Conservation (phyloP, 2,888 invertebrate genomes). For the Drosophila pseudotakahashii region DNA sequence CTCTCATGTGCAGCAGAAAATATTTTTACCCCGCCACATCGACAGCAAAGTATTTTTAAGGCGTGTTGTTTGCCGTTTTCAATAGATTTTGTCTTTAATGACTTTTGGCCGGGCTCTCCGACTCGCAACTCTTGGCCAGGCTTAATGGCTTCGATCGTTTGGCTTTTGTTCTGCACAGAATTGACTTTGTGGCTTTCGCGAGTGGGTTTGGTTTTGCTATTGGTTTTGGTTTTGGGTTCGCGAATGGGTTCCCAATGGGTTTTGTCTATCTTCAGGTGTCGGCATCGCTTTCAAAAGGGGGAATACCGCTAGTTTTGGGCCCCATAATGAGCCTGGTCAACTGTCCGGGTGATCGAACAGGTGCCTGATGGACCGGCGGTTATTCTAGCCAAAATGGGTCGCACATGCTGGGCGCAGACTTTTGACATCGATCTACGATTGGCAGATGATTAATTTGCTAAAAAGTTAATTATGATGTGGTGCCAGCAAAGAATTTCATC, state of each 20-base stretch:
- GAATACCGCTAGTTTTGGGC: slow-evolving; percentile 34
- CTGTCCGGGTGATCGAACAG: slow-evolving; percentile 41
- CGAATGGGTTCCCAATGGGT: slow-evolving; percentile 7
- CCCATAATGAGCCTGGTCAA: slow-evolving; percentile 40
- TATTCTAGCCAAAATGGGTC: slow-evolving; percentile 30
- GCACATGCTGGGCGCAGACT: slow-evolving; percentile 31
- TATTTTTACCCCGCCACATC: slow-evolving; percentile 23
- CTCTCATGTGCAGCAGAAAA: slow-evolving; percentile 40
- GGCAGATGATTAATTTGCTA: slow-evolving; percentile 12
- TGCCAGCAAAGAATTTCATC: not conserved
- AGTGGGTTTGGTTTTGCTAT: slow-evolving; percentile 33
- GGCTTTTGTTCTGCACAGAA: slow-evolving; percentile 66
- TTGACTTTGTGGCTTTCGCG: slow-evolving; percentile 46
- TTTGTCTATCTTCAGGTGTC: slow-evolving; percentile 31
- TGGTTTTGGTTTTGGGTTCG: slow-evolving; percentile 16
- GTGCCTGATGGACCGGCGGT: slow-evolving; percentile 16
- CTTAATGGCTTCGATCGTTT: slow-evolving; percentile 60
- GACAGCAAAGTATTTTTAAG: slow-evolving; percentile 52
- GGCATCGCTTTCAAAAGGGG: slow-evolving; percentile 33
- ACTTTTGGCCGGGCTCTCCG: slow-evolving; percentile 55
- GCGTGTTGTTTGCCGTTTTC: slow-evolving; percentile 66
- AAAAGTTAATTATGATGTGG: slow-evolving; percentile 15
- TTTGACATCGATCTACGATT: slow-evolving; percentile 25
- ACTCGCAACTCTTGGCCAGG: slow-evolving; percentile 28
- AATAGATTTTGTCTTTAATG: slow-evolving; percentile 75